Evolutionary conservation across 2,888 invertebrate genomes (phyloP).

Genomic region (Cephalotes varians): DNA sequence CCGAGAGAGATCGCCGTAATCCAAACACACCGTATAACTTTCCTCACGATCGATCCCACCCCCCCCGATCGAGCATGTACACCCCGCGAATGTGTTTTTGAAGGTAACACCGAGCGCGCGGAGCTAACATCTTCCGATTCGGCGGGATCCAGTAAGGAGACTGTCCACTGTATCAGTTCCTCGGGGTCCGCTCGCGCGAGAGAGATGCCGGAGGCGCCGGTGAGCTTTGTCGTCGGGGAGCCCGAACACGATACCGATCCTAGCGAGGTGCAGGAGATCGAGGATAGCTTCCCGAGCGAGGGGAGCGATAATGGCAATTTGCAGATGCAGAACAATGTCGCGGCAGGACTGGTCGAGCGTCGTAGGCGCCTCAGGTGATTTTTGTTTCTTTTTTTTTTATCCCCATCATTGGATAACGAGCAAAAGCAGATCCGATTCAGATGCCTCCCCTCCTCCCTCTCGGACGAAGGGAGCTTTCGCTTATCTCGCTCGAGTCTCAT

Average conservation of each 20-base stretch:
- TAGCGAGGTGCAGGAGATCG: slow-evolving; percentile 79
- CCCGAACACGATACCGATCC: slow-evolving; percentile 74
- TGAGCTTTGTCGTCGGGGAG: slow-evolving; percentile 84
- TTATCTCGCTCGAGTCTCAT: no score
- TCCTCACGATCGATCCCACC: background rate
- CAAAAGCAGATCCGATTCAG: background rate
- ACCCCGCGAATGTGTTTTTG: slow-evolving; percentile 74
- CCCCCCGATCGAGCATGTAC: background rate
- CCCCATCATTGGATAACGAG: background rate
- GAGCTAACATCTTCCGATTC: slow-evolving; percentile 26
- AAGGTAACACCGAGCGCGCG: slow-evolving; percentile 80
- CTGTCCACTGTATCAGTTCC: slow-evolving; percentile 11
- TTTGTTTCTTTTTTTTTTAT: slow-evolving; percentile 26
- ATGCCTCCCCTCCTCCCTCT: no score
- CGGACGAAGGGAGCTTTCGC: background rate
- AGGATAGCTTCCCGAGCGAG: slow-evolving; percentile 82
- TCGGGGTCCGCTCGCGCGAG: slow-evolving; percentile 31
- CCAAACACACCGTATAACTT: background rate
- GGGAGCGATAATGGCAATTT: slow-evolving; percentile 67
- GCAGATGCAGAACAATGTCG: slow-evolving; percentile 72
- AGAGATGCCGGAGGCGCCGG: slow-evolving; percentile 81
- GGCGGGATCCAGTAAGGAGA: slow-evolving; percentile 52
- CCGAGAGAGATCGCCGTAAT: background rate
- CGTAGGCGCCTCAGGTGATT: slow-evolving; percentile 86
- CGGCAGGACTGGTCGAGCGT: slow-evolving; percentile 85